Base-by-base conservation (phyloP, 2,113 vertebrate genomes). In the Sula dactylatra region DNA sequence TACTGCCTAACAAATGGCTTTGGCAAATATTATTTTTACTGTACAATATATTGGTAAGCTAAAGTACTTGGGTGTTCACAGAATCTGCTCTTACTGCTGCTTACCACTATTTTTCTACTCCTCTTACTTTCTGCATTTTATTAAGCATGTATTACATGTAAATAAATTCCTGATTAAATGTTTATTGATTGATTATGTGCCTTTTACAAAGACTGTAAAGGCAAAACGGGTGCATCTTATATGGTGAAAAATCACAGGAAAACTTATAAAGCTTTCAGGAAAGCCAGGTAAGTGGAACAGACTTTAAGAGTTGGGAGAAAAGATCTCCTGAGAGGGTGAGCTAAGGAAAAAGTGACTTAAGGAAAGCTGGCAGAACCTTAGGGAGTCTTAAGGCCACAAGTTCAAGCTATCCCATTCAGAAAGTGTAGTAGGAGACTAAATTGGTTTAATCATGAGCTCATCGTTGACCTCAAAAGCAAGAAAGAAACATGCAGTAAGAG, bases 381-480 rank as follows among this genome's bases (percentile, higher is more conserved):
- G 65, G 73, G 87, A 72, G 78, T 56, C 82, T 80, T 36, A 65
- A 82, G 73, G 87, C 66, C 62, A 45, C 54, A 40, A 70, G 87
- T 93, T 96, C 74, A 87, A 90, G 58, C 66, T 94, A 14, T 82
- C 92, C 92, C 78, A 45, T 94, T 93, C 89, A 85, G 73, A 59
- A 94, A 54, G 56, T 61, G 8, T 85, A 65, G 93, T 40, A 91
- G 70, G 56, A 84, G 74, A 77, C 85, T 73, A 82, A 88, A 90
- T 31, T 82, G 78, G 56, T 96, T 94, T 96, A 88, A 90, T 80
- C 87, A n/a, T 96, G 96, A 96, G 87, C 93, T 97, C 96, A 93
- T 97, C n/a, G 3, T 69, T 94, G 92, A 97, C 92, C 96, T 96
- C 94, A 95, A 90, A 95, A 45, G 58, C 81, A 89, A 95, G 66